Evolutionary conservation across 2,888 invertebrate genomes (phyloP).

Genomic region (Drosophila yooni): DNA sequence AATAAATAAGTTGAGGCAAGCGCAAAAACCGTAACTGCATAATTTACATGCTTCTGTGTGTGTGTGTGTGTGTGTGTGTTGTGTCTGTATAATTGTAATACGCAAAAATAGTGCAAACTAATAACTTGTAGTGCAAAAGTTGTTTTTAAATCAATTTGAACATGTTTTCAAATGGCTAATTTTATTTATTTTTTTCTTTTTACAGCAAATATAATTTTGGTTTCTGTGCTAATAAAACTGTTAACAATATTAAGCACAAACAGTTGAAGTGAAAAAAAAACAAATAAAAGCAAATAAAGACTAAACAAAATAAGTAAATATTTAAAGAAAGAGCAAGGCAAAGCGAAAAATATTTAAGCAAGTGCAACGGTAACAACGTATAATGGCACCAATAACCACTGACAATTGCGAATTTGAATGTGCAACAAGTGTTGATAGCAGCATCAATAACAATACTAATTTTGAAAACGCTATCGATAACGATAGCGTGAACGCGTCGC

Average conservation of each 20-base stretch:
- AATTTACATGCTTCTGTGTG: slow-evolving; percentile 16
- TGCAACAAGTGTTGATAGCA: slow-evolving; percentile 83
- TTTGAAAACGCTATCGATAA: slow-evolving; percentile 55
- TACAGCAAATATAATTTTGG: slow-evolving; percentile 41
- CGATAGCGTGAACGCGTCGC: slow-evolving; percentile 40
- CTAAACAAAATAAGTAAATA: slow-evolving; percentile 29
- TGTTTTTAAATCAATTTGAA: slow-evolving; percentile 32
- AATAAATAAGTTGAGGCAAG: slow-evolving; percentile 53
- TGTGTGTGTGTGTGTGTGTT: slow-evolving; percentile 11
- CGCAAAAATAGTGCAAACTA: slow-evolving; percentile 52
- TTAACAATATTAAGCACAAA: slow-evolving; percentile 36
- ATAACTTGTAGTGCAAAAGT: slow-evolving; percentile 27
- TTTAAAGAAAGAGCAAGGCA: slow-evolving; percentile 49
- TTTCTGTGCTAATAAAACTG: slow-evolving; percentile 53
- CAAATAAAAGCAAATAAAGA: slow-evolving; percentile 23
- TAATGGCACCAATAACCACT: slow-evolving; percentile 85
- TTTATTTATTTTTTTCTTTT: slow-evolving; percentile 18
- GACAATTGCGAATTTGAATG: slow-evolving; percentile 84
- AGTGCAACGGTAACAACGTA: slow-evolving; percentile 81
- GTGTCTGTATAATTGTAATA: slow-evolving; percentile 15
- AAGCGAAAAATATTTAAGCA: slow-evolving; percentile 64
- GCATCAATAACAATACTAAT: slow-evolving; percentile 49
- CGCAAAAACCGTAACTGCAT: slow-evolving; percentile 26
- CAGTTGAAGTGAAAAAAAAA: slow-evolving; percentile 44
- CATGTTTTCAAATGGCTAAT: slow-evolving; percentile 16